Conservation (phyloP, 2,888 invertebrate genomes). For the Bugula neritina region DNA sequence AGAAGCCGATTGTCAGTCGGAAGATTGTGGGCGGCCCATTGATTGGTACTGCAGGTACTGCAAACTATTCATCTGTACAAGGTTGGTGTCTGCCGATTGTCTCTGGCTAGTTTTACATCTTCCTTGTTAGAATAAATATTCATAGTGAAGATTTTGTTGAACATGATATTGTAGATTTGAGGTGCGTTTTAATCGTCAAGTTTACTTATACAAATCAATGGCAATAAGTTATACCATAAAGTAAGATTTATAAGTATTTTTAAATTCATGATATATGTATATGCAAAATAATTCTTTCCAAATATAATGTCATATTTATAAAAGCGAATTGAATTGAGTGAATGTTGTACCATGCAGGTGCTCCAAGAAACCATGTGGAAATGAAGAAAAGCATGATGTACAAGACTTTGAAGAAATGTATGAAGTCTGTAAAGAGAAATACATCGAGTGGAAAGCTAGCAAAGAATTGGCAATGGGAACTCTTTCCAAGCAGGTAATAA, state of each 20-base stretch:
- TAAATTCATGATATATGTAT: no score
- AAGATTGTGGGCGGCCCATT: constrained; percentile 8
- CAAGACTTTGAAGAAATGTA: constrained; percentile 19
- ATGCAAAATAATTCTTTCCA: no score
- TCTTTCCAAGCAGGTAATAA: not conserved
- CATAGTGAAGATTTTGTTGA: no score
- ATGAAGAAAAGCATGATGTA: not conserved
- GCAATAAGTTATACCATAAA: no score
- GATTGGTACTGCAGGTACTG: constrained; percentile 20
- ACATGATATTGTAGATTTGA: no score
- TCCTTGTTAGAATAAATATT: no score
- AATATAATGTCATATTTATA: no score
- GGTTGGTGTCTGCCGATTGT: not conserved
- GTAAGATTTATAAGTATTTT: no score
- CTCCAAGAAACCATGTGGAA: not conserved
- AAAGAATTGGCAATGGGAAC: constrained; percentile 2
- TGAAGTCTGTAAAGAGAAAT: not conserved
- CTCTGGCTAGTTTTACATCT: not conserved
- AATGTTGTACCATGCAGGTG: no score
- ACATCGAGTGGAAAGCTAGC: constrained; percentile 8
- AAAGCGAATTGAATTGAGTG: no score
- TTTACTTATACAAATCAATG: no score
- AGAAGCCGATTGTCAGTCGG: constrained; percentile 8
- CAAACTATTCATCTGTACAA: constrained; percentile 14
- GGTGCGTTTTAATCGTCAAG: no score